Conservation (phyloP, 1,140 invertebrate species). For the Scaptomyza graminum region DNA sequence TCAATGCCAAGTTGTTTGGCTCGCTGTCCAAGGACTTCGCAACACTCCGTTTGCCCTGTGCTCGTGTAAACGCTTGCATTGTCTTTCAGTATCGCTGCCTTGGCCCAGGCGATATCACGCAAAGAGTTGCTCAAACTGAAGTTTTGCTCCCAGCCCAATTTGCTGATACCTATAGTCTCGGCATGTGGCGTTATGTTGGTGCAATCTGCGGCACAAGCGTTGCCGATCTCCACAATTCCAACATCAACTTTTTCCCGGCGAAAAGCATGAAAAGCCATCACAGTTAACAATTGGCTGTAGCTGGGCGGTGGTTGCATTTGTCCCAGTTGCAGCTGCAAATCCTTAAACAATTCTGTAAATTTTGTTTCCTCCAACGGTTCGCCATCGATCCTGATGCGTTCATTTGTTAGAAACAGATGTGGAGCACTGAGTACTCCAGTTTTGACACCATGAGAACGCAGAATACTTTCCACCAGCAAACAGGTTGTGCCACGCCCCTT, state of each 20-base stretch:
- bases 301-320: slow-evolving; percentile 90
- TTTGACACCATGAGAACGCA: slow-evolving; percentile 91
- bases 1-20: slow-evolving; percentile 88
- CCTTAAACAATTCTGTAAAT: slow-evolving; percentile 94
- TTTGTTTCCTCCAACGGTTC: slow-evolving; percentile 88
- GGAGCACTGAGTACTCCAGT: slow-evolving; percentile 99
- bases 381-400: slow-evolving; percentile 97
- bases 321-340: slow-evolving; percentile 87
- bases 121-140: slow-evolving; percentile 93
- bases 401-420: slow-evolving; percentile 95
- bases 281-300: slow-evolving; percentile 97
- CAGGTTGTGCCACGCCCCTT: slow-evolving; percentile 91
- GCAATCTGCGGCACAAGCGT: slow-evolving; percentile 96
- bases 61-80: slow-evolving; percentile 89
- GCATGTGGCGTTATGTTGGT: slow-evolving; percentile 95
- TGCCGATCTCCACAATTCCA: slow-evolving; percentile 98
- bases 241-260: slow-evolving; percentile 94
- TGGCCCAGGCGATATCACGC: slow-evolving; percentile 96
- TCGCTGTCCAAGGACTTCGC: slow-evolving; percentile 88
- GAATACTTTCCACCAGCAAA: slow-evolving; percentile 95
- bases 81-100: slow-evolving; percentile 97
- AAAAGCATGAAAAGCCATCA: slow-evolving; percentile 96
- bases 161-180: slow-evolving; percentile 91
- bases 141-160: slow-evolving; percentile 94
- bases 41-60: slow-evolving; percentile 88